These are phyloP conservation scores for Dichetophora obliterata DNA, from an alignment of 2,888 invertebrate species.

Conservation along the genomic window DNA sequence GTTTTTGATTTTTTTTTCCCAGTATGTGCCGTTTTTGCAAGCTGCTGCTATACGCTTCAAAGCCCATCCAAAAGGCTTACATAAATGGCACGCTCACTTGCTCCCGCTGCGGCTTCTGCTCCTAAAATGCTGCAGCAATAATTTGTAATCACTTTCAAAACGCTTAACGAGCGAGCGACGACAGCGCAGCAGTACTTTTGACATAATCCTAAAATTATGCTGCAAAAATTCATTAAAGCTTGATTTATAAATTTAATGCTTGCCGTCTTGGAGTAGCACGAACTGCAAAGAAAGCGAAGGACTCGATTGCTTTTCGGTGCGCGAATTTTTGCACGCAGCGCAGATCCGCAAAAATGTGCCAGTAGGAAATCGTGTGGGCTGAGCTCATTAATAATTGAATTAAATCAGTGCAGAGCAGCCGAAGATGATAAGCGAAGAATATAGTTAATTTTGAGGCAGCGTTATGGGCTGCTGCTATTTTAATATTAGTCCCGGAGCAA, in stretches of 20 bases:
- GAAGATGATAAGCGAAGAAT: background rate
- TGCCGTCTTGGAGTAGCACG: background rate
- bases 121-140: conserved; percentile 24
- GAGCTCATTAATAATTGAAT: conserved; percentile 15
- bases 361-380: conserved; percentile 2
- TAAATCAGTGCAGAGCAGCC: background rate
- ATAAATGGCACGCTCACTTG: background rate
- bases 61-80: too few species aligned
- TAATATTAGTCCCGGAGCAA: background rate
- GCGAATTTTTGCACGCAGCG: background rate
- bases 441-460: background rate
- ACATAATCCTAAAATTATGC: conserved; percentile 16
- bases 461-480: background rate
- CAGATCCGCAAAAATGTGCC: background rate
- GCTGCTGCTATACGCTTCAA: background rate
- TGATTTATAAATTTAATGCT: conserved; percentile 25
- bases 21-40: too few species aligned
- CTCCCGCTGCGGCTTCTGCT: background rate
- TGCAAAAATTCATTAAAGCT: conserved; percentile 14
- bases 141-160: conserved; percentile 26
- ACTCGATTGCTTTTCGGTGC: background rate
- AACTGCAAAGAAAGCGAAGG: background rate
- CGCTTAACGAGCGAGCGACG: background rate
- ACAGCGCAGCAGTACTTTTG: background rate
- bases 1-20: too few species aligned